phyloP scores from a whole-genome alignment of 2,888 invertebrate genomes.

The Bhutanitis thaidina region DNA sequence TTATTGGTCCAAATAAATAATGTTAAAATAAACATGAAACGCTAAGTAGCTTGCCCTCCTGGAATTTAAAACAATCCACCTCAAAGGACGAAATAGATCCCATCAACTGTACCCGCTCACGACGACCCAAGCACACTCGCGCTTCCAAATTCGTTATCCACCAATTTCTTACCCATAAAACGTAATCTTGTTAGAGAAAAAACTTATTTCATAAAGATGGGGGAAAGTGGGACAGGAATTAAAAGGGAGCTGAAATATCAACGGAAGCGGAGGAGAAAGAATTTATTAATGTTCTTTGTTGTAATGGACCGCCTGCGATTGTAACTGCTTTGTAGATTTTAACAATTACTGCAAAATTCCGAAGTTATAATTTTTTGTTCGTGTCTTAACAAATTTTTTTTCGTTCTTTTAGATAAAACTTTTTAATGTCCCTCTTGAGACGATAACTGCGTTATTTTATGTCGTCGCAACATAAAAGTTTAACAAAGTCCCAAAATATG shows the following conservation, averaged over 20 bases:
- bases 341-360: constrained; percentile 39
- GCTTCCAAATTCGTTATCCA: constrained; percentile 65
- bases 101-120: constrained; percentile 27
- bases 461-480: neutral
- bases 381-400: neutral
- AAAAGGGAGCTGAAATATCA: constrained; percentile 43
- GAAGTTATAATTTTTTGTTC: constrained; percentile 4
- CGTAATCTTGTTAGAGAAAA: constrained; percentile 70
- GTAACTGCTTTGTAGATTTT: constrained; percentile 55
- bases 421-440: constrained; percentile 10
- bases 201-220: constrained; percentile 73
- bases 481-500: neutral
- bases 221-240: constrained; percentile 51
- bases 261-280: constrained; percentile 27
- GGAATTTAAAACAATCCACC: constrained; percentile 37
- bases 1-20: neutral
- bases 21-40: constrained; percentile 38
- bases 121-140: constrained; percentile 33
- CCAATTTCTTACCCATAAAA: constrained; percentile 71
- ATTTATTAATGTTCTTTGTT: constrained; percentile 57
- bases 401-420: constrained; percentile 3
- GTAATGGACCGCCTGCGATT: constrained; percentile 48
- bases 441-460: constrained; percentile 6
- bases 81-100: constrained; percentile 30
- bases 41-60: constrained; percentile 24